phyloP scores from a whole-genome alignment of 2,113 vertebrate species.

The Hippolais icterina region DNA sequence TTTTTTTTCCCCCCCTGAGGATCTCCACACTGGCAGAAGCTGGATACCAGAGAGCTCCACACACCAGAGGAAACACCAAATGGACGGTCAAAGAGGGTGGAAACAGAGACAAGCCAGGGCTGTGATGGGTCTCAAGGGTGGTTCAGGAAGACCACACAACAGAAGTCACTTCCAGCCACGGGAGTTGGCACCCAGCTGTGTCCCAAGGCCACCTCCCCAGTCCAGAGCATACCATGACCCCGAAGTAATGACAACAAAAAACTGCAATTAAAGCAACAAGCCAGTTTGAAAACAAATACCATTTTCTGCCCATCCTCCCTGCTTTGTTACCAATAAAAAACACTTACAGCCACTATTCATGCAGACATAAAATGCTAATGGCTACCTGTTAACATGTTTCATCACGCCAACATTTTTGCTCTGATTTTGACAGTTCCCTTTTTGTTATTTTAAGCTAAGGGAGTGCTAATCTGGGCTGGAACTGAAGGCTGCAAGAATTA shows the following conservation, averaged over 20 bases:
- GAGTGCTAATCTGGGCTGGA: conserved; percentile 60
- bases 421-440: conserved; percentile 67
- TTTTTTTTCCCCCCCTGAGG: neutral
- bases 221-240: neutral
- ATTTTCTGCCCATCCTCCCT: conserved; percentile 56
- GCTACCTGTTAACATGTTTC: conserved; percentile 76
- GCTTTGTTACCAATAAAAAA: conserved; percentile 74
- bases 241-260: conserved; percentile 27
- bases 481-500: conserved; percentile 64
- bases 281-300: conserved; percentile 60
- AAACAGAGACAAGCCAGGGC: neutral
- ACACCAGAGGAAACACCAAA: accelerated
- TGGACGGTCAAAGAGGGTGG: neutral
- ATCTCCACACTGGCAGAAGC: neutral
- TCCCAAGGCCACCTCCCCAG: neutral
- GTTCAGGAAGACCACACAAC: neutral
- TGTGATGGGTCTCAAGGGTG: neutral
- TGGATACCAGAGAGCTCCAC: neutral
- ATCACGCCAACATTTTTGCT: conserved; percentile 72
- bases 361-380: conserved; percentile 77
- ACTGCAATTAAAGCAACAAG: conserved; percentile 62
- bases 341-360: conserved; percentile 73
- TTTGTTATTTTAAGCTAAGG: conserved; percentile 68
- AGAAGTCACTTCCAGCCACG: neutral
- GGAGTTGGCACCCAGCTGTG: neutral